Evolutionary conservation across 2,113 vertebrate genomes (phyloP), one percentile per base, ranked within the genome.

Genomic region (Corythornis cristatus): DNA sequence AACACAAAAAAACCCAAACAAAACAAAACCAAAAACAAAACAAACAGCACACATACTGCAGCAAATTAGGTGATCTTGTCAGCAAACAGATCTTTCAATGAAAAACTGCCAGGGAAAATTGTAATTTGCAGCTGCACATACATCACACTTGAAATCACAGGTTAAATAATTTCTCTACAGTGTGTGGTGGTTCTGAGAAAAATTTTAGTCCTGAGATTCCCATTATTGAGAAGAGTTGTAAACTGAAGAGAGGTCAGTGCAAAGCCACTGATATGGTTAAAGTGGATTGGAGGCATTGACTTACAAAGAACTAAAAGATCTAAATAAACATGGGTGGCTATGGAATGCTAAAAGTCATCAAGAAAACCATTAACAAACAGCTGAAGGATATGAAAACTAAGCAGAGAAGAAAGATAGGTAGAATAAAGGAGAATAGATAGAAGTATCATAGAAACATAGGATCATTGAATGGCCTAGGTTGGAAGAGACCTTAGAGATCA

Each of bases 191-290:
- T 75, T 95, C 88, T 33, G 57, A 90, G 90, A 93, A 93, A 92
- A 95, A 67, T 92, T 67, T 92, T 90, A 92, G 88, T 57, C 88
- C 88, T 90, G 48, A 94, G 76, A 93, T 26, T 88, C 88, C 92
- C 88, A 94, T 96, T 94, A 93, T 78, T 86, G 68, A 68, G 86
- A 93, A 83, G 86, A 90, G 93, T 10, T 93, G 86, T 92, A 96
- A 93, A 97, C 92, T 91, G 61, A 45, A 81, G 53, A 83, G 73
- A 93, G 89, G 93, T 94, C 92, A 94, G 50, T 71, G 73, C 70
- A 95, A 90, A 92, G 85, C 84, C 89, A 83, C 72, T 45, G 83
- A 79, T 91, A 95, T 62, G 91, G 96, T 95, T 94, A 93, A 96
- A 96, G 91, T 65, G 66, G 89, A 58, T 75, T 96, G 90, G 91